Evolutionary conservation across 2,888 invertebrate species (phyloP), one percentile per base, ranked within the genome.

Genomic region (Salticus scenicus): DNA sequence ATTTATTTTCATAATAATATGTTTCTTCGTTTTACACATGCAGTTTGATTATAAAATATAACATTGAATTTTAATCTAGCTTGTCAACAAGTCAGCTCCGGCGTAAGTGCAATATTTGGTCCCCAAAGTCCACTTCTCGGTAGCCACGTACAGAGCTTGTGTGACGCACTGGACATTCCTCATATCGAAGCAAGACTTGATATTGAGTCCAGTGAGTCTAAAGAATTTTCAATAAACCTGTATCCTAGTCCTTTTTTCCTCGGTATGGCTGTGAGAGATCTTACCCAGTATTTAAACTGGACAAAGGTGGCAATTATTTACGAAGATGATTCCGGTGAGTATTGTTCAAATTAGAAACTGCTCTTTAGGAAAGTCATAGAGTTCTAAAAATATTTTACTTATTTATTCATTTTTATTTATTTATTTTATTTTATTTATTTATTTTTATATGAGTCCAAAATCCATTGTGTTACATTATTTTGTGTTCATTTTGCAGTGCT

Each of bases 241-340:
- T 95, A 96, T 91, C 98, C 98, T 0, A 94, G 96, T 12, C 95
- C 96, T 88, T 94, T 94, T 79, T 93, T 95, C 88, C 93, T 98
- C 91, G 95, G 96, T 90, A 93, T 93, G 88, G 96, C 90, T 0
- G 96, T 97, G 91, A 93, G 94, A 81, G 97, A 98, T 90, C 93
- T 97, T 88, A 96, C 98, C 91, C 92, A 94, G 12, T 96, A 96
- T 91, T 93, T 97, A 87, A 96, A 97, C 91, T 98, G 98, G 98
- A 96, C 96, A 1, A 94, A 95, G 90, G 96, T 98, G 90, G 97
- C 97, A 0, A 95, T 98, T 78, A 94, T 98, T 66, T 98, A 98
- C 90, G 98, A 98, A 90, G 96, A 98, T 90, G 97, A 97, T 71
- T 77, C 87, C 27, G 88, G 88, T 89, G 79, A 80, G 88, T 87